These are phyloP conservation scores for Eutrigla gurnardus DNA, from an alignment of 2,797 vertebrate genomes.

Conservation along the genomic window DNA sequence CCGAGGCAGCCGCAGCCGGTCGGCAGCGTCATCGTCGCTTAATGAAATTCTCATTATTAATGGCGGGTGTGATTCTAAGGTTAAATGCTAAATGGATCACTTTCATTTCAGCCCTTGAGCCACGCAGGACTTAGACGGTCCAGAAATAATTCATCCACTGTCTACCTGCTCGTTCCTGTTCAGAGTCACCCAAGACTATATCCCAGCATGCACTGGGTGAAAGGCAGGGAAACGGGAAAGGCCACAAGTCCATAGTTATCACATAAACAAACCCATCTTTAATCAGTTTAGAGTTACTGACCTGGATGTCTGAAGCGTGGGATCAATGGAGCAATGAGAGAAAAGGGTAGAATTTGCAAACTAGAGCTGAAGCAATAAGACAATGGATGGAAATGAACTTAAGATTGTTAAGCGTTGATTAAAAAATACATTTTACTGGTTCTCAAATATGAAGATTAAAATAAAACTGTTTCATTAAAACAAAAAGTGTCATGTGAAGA, in stretches of 20 bases:
- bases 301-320: background rate
- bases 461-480: background rate
- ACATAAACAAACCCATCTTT: constrained; percentile 18
- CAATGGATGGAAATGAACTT: background rate
- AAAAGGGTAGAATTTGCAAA: constrained; percentile 6
- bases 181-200: constrained; percentile 8
- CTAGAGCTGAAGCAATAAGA: constrained; percentile 8
- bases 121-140: background rate
- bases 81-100: background rate
- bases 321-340: constrained; percentile 19
- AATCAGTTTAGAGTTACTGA: background rate
- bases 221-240: constrained; percentile 1
- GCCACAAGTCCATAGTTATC: background rate
- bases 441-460: background rate
- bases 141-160: constrained; percentile 1
- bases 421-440: background rate
- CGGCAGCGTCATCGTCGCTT: constrained; percentile 52
- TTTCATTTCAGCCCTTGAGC: background rate
- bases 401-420: background rate
- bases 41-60: constrained; percentile 46
- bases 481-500: background rate
- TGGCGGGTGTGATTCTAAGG: constrained; percentile 2
- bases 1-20: constrained; percentile 6
- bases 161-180: background rate
- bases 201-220: constrained; percentile 26